A percentile compares a stretch with the other conserved stretches of the same genome.
These are phyloP conservation scores for Aphelenchoides fujianensis DNA, from an alignment of 1,140 invertebrate genomes.

Conservation along the genomic window DNA sequence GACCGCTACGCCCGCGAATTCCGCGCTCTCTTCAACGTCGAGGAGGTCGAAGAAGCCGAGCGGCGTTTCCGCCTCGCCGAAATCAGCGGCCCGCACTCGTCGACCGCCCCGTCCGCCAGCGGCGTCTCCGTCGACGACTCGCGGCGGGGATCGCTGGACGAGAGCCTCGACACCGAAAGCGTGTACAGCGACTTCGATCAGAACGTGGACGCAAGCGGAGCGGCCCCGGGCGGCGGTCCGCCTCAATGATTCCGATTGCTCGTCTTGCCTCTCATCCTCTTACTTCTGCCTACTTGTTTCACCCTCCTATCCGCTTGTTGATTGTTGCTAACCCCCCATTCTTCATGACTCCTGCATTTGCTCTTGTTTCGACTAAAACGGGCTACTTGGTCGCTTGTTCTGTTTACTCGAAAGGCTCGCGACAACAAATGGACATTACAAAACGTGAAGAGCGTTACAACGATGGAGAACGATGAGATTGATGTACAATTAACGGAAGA, in stretches of 20 bases:
- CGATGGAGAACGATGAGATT: neutral
- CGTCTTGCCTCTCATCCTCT: too few relatives aligned
- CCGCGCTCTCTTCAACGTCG: constrained; percentile 28
- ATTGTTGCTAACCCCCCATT: neutral
- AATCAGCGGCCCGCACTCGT: neutral
- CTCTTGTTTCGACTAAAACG: neutral
- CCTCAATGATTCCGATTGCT: neutral
- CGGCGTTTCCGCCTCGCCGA: constrained; percentile 33
- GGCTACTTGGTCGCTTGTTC: neutral
- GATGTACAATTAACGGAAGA: neutral
- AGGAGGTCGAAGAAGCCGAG: constrained; percentile 41
- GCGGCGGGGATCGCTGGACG: neutral
- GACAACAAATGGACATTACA: neutral
- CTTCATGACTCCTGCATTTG: neutral
- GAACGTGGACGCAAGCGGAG: neutral
- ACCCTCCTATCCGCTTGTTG: too few relatives aligned
- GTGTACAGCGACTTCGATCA: constrained; percentile 1
- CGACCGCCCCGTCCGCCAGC: neutral
- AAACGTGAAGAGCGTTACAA: too few relatives aligned
- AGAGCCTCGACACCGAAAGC: neutral
- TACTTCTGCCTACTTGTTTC: too few relatives aligned
- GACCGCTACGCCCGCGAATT: constrained; percentile 35
- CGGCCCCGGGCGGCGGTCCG: neutral
- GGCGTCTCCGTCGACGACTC: neutral
- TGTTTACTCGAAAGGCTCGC: neutral